A percentile compares a stretch with the other conserved stretches of the same genome.
Evolutionary conservation across 2,113 vertebrate genomes (phyloP).

Genomic region (Etia nguti): DNA sequence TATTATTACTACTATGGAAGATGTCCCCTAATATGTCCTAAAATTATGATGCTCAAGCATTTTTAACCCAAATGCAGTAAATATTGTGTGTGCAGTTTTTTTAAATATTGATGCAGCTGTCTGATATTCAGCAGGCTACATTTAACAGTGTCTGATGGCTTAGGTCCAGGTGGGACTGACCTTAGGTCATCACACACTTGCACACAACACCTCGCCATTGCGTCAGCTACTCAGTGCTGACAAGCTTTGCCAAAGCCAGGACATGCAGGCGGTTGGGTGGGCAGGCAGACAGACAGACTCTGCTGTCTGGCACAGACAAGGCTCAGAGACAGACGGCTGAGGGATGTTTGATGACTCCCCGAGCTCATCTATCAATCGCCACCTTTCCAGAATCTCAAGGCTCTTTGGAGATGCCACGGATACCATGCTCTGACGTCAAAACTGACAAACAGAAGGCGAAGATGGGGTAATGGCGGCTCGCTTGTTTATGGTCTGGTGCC

Average conservation of each 20-base stretch:
- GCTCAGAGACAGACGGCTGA: conserved; percentile 27
- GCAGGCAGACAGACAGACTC: conserved; percentile 29
- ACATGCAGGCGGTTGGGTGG: not conserved
- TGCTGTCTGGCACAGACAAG: conserved; percentile 28
- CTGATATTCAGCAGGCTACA: not conserved
- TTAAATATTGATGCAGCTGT: not conserved
- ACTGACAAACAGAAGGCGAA: conserved; percentile 32
- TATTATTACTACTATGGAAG: not conserved
- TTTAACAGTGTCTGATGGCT: not conserved
- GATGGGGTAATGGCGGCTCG: conserved; percentile 8
- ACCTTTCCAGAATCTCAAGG: conserved; percentile 40
- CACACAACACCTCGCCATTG: not conserved
- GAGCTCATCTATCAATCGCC: conserved; percentile 60
- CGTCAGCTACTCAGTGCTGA: conserved; percentile 26
- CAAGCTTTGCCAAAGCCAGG: conserved; percentile 26
- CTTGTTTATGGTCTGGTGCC: conserved; percentile 52
- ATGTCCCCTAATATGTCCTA: not conserved
- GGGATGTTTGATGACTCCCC: conserved; percentile 40
- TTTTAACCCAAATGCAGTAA: not conserved
- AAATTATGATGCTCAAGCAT: not conserved
- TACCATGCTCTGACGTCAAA: conserved; percentile 35
- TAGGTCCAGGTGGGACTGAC: not conserved
- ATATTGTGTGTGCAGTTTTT: not conserved
- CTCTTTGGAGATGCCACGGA: conserved; percentile 49
- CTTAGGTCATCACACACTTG: conserved; percentile 4